phyloP scores from a whole-genome alignment of 2,888 invertebrate species.

The Cecidostiba fungosa region DNA sequence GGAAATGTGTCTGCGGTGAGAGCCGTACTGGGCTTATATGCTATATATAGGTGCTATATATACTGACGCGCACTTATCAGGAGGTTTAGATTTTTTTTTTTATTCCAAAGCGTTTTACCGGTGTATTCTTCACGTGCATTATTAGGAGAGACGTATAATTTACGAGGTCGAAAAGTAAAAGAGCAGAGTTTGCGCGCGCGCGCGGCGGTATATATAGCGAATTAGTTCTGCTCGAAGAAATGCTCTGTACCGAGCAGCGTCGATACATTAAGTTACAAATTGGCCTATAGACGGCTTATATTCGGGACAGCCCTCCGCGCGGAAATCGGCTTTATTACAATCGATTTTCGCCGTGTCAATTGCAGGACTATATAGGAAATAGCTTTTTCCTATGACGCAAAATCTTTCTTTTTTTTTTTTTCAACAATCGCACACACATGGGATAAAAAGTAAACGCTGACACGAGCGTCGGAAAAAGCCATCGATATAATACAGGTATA shows the following conservation, averaged over 20 bases:
- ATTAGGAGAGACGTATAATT: neutral
- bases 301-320: neutral
- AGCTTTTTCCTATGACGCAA: neutral
- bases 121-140: neutral
- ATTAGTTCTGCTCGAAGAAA: slow-evolving; percentile 24
- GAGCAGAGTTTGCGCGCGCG: neutral
- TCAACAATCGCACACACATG: neutral
- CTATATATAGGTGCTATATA: neutral
- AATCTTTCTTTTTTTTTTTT: neutral
- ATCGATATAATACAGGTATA: too few relatives aligned
- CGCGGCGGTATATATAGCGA: neutral
- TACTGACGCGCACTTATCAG: neutral
- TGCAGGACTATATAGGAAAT: slow-evolving; percentile 10
- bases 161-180: neutral
- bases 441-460: neutral
- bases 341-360: slow-evolving; percentile 28
- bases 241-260: neutral
- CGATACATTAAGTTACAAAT: slow-evolving; percentile 35
- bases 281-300: slow-evolving; percentile 20
- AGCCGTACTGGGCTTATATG: neutral
- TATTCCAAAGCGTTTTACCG: too few relatives aligned
- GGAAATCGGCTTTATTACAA: slow-evolving; percentile 26
- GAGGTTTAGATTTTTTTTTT: neutral
- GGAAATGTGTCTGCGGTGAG: slow-evolving; percentile 48
- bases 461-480: neutral